Percentiles rank a stretch among this genome's conserved stretches.
phyloP scores from a whole-genome alignment of 23 tunicate species.

The Phallusia fumigata region DNA sequence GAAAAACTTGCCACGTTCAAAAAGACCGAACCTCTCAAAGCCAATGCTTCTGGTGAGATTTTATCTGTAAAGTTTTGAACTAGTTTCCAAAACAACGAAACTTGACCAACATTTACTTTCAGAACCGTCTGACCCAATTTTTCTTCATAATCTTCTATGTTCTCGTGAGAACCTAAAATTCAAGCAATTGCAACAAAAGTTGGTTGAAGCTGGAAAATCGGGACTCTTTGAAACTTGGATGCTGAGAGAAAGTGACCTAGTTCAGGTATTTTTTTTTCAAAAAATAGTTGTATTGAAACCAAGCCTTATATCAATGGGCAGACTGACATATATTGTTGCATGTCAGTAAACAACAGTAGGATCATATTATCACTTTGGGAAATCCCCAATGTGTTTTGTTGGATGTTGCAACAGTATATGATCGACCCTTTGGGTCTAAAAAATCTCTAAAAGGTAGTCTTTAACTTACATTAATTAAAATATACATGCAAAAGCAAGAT shows the following conservation, averaged over 20 bases:
- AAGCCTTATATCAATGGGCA: too few relatives aligned
- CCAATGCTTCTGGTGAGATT: background rate
- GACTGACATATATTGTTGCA: too few relatives aligned
- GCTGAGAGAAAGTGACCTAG: slow-evolving; percentile 84
- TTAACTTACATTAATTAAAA: too few relatives aligned
- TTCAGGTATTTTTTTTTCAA: slow-evolving; percentile 56
- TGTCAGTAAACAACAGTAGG: background rate
- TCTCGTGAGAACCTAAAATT: slow-evolving; percentile 63
- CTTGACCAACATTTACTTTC: background rate
- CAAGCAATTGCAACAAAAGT: slow-evolving; percentile 46
- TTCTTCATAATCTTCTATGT: slow-evolving; percentile 52
- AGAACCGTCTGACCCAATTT: slow-evolving; percentile 26
- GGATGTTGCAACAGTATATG: too few relatives aligned
- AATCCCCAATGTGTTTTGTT: too few relatives aligned
- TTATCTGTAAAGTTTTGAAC: background rate
- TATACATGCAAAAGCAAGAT: too few relatives aligned
- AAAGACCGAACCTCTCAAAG: slow-evolving; percentile 21
- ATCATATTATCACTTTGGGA: too few relatives aligned
- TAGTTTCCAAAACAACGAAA: background rate
- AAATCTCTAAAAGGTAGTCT: too few relatives aligned
- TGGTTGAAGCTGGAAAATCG: slow-evolving; percentile 69
- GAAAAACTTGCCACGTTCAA: slow-evolving; percentile 69
- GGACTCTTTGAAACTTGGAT: slow-evolving; percentile 84
- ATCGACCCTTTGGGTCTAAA: too few relatives aligned
- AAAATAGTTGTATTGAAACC: too few relatives aligned